phyloP scores from a whole-genome alignment of 2,888 invertebrate species.

The Drosophila leonis region DNA sequence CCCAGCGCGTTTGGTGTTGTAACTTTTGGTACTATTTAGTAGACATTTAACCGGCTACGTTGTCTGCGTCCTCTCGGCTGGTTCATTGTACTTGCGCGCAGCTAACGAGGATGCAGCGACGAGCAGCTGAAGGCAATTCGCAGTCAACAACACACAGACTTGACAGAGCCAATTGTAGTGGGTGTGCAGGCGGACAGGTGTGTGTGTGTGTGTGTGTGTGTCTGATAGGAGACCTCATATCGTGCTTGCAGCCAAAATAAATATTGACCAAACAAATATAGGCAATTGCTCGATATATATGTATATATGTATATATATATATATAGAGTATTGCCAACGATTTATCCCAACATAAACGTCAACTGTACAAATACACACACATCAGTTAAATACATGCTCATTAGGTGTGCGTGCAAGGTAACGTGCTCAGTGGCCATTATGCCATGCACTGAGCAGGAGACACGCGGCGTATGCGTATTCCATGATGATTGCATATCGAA shows the following conservation, averaged over 20 bases:
- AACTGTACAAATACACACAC: constrained; percentile 5
- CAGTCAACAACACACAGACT: constrained; percentile 51
- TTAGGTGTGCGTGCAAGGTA: constrained; percentile 19
- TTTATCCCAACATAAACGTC: constrained; percentile 63
- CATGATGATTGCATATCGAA: constrained; percentile 33
- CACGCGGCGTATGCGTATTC: constrained; percentile 56
- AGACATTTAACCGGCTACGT: constrained; percentile 42
- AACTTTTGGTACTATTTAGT: constrained; percentile 18
- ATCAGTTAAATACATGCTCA: constrained; percentile 8
- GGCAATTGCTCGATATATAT: constrained; percentile 41
- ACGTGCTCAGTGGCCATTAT: constrained; percentile 42
- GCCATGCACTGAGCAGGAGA: constrained; percentile 32
- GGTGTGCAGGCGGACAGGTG: not conserved
- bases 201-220: constrained; percentile 13
- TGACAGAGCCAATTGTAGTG: constrained; percentile 47
- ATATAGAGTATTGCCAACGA: constrained; percentile 47
- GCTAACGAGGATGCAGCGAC: constrained; percentile 39
- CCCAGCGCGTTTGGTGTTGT: constrained; percentile 28
- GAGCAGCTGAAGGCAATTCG: constrained; percentile 55
- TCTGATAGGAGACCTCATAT: constrained; percentile 13
- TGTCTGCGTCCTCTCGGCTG: constrained; percentile 24
- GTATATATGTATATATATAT: constrained; percentile 5
- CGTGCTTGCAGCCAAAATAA: constrained; percentile 52
- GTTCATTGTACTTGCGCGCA: constrained; percentile 62
- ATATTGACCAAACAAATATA: constrained; percentile 76